These are phyloP conservation scores for Dendrolimus punctatus DNA, from an alignment of 1,140 invertebrate genomes.

Conservation along the genomic window DNA sequence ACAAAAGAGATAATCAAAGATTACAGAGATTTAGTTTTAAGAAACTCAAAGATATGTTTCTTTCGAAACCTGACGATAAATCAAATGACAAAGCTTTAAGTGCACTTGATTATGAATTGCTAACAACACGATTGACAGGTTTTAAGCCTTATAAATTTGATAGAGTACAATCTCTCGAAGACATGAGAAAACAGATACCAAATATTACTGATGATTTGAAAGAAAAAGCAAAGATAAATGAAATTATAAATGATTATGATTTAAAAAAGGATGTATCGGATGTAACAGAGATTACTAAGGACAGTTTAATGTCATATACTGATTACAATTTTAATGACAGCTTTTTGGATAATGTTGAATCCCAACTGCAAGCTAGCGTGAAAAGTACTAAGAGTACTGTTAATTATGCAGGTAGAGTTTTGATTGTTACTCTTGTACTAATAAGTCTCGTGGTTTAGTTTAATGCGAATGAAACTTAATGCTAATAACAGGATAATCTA, in stretches of 20 bases:
- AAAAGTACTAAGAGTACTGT: no score
- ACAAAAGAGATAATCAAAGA: conserved; percentile 21
- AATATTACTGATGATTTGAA: conserved; percentile 22
- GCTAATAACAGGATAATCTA: no score
- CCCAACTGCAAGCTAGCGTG: no score
- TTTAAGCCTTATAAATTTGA: conserved; percentile 21
- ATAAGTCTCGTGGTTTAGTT: no score
- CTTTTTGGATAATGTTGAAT: no score
- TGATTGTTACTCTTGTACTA: no score
- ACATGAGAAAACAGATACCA: conserved; percentile 29
- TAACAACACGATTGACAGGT: conserved; percentile 14
- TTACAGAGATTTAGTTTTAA: conserved; percentile 35
- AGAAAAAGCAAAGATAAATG: not conserved
- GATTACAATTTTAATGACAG: no score
- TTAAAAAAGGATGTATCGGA: not conserved
- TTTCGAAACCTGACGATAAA: conserved; percentile 9
- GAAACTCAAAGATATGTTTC: conserved; percentile 33
- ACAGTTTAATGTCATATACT: no score
- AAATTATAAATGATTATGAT: not conserved
- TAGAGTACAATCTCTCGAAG: conserved; percentile 20
- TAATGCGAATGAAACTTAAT: no score
- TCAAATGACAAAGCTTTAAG: conserved; percentile 6
- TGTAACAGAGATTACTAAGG: not conserved
- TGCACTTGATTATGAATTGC: conserved; percentile 28
- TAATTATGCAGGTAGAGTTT: no score